These are phyloP conservation scores for Diabrotica balteata DNA, from an alignment of 2,888 invertebrate species.

Conservation along the genomic window DNA sequence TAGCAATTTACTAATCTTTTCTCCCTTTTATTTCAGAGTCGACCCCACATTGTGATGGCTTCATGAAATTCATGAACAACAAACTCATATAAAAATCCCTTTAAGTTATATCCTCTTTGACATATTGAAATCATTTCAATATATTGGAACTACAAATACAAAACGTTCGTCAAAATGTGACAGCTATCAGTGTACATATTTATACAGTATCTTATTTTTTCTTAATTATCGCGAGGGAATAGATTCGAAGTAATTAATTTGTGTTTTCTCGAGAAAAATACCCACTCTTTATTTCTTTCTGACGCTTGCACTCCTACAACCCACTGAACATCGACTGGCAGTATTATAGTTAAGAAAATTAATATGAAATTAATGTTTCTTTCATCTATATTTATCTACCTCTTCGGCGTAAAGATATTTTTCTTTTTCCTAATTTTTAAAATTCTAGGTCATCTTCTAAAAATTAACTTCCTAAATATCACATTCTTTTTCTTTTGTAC, in stretches of 20 bases:
- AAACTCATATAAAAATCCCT: too few species aligned
- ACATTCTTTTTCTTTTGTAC: constrained; percentile 49
- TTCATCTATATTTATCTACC: constrained; percentile 27
- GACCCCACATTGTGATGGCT: too few species aligned
- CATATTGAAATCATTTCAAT: too few species aligned
- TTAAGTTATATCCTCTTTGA: too few species aligned
- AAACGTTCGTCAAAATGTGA: neutral
- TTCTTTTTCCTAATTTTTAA: constrained; percentile 20
- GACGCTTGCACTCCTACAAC: constrained; percentile 34
- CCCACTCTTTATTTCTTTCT: neutral
- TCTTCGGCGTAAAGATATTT: constrained; percentile 35
- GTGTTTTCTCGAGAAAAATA: too few species aligned
- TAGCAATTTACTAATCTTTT: too few species aligned
- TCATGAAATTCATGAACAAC: too few species aligned
- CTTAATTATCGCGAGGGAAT: neutral
- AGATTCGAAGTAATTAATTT: too few species aligned
- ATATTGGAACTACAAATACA: neutral
- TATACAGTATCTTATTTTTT: too few species aligned
- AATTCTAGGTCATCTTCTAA: constrained; percentile 34
- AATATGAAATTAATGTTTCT: constrained; percentile 16
- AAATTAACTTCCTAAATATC: constrained; percentile 51
- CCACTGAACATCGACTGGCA: constrained; percentile 47
- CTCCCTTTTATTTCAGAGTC: too few species aligned
- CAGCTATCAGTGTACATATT: neutral
- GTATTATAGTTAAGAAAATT: constrained; percentile 30